These are phyloP conservation scores for Lepidotrigona ventralis DNA, from an alignment of 1,140 invertebrate species.

Conservation along the genomic window DNA sequence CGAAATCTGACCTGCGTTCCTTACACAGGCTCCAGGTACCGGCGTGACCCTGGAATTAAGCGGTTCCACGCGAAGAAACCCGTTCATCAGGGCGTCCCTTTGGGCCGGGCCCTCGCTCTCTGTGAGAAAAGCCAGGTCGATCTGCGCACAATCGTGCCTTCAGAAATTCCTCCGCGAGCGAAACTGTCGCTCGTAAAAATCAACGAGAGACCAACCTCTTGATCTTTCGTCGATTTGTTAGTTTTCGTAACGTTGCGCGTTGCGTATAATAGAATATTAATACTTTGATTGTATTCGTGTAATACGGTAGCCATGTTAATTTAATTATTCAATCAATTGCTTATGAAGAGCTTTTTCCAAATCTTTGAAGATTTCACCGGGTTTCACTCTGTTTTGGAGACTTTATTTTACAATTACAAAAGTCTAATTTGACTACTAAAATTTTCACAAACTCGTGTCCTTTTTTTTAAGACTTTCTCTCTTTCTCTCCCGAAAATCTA, in stretches of 20 bases:
- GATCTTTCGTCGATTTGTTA: not conserved
- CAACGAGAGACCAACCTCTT: not conserved
- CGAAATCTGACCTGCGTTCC: constrained; percentile 58
- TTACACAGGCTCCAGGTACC: constrained; percentile 52
- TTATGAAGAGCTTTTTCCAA: no score
- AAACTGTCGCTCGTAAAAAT: not conserved
- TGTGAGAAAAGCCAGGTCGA: constrained; percentile 49
- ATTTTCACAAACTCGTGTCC: no score
- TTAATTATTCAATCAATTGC: no score
- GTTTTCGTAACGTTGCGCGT: not conserved
- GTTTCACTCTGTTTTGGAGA: no score
- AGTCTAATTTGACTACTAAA: no score
- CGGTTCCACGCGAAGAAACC: constrained; percentile 67
- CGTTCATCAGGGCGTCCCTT: constrained; percentile 61
- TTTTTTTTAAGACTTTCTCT: no score
- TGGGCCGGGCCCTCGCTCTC: constrained; percentile 21
- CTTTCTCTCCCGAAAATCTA: no score
- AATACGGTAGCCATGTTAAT: no score
- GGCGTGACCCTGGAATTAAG: constrained; percentile 68
- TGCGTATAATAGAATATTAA: not conserved
- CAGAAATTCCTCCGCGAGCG: constrained; percentile 41
- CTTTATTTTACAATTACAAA: no score
- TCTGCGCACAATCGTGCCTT: not conserved
- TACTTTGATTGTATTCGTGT: no score
- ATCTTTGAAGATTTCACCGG: no score